These are phyloP conservation scores for Monarcha castaneiventris DNA, from an alignment of 2,113 vertebrate species.

Conservation along the genomic window DNA sequence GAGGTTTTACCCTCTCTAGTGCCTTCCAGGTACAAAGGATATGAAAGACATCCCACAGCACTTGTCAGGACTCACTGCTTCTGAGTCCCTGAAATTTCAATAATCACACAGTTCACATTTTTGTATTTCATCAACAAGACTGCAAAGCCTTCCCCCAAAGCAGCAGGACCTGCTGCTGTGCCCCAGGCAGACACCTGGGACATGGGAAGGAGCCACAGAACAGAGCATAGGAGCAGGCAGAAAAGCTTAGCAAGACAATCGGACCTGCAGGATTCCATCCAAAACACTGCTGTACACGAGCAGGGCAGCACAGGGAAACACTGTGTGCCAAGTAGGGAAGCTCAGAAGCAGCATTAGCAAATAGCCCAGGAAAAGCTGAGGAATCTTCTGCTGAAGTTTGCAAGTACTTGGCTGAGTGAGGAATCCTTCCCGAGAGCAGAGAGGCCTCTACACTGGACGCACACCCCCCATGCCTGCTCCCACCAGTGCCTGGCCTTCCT, in stretches of 20 bases:
- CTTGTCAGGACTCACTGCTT: not conserved
- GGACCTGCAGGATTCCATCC: rapidly evolving
- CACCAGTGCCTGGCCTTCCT: not conserved
- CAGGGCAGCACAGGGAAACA: not conserved
- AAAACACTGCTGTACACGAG: rapidly evolving
- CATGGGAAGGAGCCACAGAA: not conserved
- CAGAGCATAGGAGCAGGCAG: rapidly evolving
- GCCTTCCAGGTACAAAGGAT: not conserved
- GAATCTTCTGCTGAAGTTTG: not conserved
- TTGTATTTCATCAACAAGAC: not conserved
- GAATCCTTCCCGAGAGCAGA: rapidly evolving
- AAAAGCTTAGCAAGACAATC: not conserved
- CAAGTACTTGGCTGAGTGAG: rapidly evolving
- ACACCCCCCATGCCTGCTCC: not conserved
- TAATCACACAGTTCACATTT: not conserved
- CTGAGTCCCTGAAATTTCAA: not conserved
- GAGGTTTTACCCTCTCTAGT: not conserved
- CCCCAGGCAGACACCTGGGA: not conserved
- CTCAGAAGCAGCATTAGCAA: not conserved
- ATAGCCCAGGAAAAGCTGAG: rapidly evolving
- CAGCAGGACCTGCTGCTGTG: not conserved
- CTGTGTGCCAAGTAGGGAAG: rapidly evolving
- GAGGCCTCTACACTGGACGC: not conserved
- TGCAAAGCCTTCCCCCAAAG: not conserved
- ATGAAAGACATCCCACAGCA: not conserved